These are phyloP conservation scores for Pararge aegeria DNA, from an alignment of 1,140 invertebrate genomes.

Conservation along the genomic window DNA sequence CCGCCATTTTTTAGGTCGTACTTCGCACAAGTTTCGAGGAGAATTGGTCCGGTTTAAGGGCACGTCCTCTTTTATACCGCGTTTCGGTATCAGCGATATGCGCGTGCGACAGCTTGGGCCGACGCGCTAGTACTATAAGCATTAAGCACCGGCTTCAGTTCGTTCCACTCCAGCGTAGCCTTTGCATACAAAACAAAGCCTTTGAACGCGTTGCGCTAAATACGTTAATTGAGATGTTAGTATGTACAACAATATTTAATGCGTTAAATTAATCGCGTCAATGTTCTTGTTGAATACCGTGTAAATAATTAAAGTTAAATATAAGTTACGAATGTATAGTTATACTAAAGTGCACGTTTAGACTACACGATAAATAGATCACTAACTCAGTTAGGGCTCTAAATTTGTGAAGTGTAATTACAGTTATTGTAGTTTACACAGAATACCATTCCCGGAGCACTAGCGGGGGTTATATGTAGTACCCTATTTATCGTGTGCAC, in stretches of 20 bases:
- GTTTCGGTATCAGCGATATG: constrained; percentile 46
- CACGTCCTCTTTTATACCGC: constrained; percentile 61
- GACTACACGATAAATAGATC: no score
- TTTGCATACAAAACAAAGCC: constrained; percentile 37
- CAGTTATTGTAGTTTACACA: no score
- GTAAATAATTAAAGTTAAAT: neutral
- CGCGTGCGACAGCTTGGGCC: constrained; percentile 62
- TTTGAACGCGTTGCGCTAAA: constrained; percentile 22
- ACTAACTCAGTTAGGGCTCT: no score
- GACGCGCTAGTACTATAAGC: constrained; percentile 58
- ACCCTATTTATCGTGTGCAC: no score
- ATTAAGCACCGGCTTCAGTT: constrained; percentile 30
- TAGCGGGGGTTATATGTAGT: no score
- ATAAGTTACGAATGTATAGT: no score
- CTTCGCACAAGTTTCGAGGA: constrained; percentile 23
- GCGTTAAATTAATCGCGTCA: neutral
- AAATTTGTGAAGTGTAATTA: no score
- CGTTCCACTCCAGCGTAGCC: constrained; percentile 59
- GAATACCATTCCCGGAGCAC: no score
- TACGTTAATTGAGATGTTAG: constrained; percentile 17
- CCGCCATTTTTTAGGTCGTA: constrained; percentile 33
- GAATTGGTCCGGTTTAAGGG: constrained; percentile 39
- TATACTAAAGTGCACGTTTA: no score
- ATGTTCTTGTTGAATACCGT: neutral
- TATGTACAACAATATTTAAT: constrained; percentile 14